These are phyloP conservation scores for Fopius arisanus DNA, from an alignment of 1,140 invertebrate species.

Conservation along the genomic window DNA sequence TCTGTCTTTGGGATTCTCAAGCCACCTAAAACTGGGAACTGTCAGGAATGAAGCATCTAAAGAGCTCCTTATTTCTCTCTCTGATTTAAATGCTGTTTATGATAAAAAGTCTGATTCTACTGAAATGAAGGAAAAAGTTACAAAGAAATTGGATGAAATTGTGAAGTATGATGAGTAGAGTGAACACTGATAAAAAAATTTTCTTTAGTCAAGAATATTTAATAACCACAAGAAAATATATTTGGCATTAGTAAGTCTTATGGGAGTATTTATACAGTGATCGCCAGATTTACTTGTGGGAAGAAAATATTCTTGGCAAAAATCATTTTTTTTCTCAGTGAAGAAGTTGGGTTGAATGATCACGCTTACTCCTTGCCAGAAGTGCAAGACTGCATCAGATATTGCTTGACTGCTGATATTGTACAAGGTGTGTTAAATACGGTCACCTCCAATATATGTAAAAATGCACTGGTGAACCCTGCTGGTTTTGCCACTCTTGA, in stretches of 20 bases:
- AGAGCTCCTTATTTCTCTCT: background rate
- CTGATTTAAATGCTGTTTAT: background rate
- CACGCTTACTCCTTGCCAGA: background rate
- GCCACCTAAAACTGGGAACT: background rate
- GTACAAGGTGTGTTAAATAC: background rate
- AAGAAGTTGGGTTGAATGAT: background rate
- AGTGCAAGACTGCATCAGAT: background rate
- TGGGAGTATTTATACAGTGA: too few relatives aligned
- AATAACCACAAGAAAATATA: too few relatives aligned
- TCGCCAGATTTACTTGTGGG: too few relatives aligned
- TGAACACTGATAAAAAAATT: background rate
- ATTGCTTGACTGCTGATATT: background rate
- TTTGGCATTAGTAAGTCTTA: too few relatives aligned
- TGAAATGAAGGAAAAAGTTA: background rate
- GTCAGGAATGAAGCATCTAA: background rate
- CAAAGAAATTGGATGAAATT: background rate
- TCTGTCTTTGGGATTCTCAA: background rate
- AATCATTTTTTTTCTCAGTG: too few relatives aligned
- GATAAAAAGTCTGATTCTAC: background rate
- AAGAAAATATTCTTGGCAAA: too few relatives aligned
- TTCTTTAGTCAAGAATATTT: too few relatives aligned
- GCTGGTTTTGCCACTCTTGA: background rate
- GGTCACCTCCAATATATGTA: background rate
- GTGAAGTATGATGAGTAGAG: background rate
- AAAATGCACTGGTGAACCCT: background rate